Base-by-base conservation (phyloP, 2,888 invertebrate species). In the Tachina fera region DNA sequence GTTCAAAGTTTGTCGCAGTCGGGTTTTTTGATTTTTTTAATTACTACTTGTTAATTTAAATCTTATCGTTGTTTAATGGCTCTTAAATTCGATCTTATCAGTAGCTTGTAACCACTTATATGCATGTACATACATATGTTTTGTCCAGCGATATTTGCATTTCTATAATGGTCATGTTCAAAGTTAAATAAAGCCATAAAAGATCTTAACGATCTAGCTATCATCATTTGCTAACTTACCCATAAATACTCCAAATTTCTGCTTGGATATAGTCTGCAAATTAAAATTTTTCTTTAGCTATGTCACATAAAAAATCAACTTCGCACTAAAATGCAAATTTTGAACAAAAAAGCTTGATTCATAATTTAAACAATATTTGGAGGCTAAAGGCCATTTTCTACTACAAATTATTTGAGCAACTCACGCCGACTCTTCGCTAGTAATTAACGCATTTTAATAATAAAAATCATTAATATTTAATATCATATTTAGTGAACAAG, bases 171-270 rank as follows among this genome's bases (percentile, higher is more conserved):
- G 16, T 45, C 45, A 5, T 45, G 22, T 51, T 19, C 13, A n/a
- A 45, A 70, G n/a, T 51, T 63, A 41, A 71, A 72, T 31, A 31
- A 45, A 68, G 63, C 43, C 74, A 47, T 70, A 56, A 70, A 70
- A 68, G 49, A 43, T 61, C 63, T 68, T 71, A 70, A 78, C 71
- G 70, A 63, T 58, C 75, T 84, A 65, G 11, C 16, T 22, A 79
- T 75, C 75, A 75, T 75, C 71, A 75, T 45, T 45, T 71, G 3
- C 41, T 78, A 63, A 75, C 75, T 79, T 71, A 75, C 31, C 6
- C 5, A 31, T 31, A 31, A 31, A 31, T 75, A 58, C 49, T 13
- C 58, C 0, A 65, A 16, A 9, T n/a, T n/a, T n/a, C n/a, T n/a
- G n/a, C n/a, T n/a, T n/a, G n/a, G n/a, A n/a, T n/a, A n/a, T 49